phyloP scores from a whole-genome alignment of 2,888 invertebrate genomes.

The Acleris emargana region DNA sequence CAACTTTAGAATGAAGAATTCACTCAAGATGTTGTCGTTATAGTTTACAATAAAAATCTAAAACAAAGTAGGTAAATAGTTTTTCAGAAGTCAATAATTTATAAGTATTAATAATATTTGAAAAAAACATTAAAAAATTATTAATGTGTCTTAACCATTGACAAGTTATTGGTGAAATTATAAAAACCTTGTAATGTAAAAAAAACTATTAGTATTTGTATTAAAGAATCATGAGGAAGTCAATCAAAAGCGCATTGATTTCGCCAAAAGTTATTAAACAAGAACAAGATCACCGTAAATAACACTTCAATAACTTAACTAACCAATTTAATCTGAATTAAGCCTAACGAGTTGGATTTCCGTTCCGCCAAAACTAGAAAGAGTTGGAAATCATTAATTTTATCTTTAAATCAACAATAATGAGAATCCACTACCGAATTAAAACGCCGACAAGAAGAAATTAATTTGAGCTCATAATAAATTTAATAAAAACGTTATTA shows the following conservation, averaged over 20 bases:
- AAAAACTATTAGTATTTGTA: too few species aligned
- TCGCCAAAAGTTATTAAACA: not conserved
- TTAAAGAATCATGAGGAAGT: too few species aligned
- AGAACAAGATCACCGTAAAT: not conserved
- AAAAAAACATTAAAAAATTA: too few species aligned
- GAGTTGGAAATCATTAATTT: slow-evolving; percentile 22
- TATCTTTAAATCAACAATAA: slow-evolving; percentile 32
- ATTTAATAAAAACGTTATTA: slow-evolving; percentile 20
- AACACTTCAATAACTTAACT: slow-evolving; percentile 19
- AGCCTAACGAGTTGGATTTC: slow-evolving; percentile 20
- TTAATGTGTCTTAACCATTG: too few species aligned
- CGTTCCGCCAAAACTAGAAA: slow-evolving; percentile 20
- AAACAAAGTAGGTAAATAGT: too few species aligned
- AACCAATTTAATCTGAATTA: slow-evolving; percentile 22
- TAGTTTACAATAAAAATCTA: too few species aligned
- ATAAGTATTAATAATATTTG: too few species aligned
- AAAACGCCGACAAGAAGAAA: slow-evolving; percentile 33
- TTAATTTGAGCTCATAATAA: slow-evolving; percentile 24
- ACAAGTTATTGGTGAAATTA: too few species aligned
- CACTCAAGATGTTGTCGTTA: not conserved
- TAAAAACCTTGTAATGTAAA: too few species aligned
- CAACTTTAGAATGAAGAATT: slow-evolving; percentile 2
- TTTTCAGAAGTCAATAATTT: too few species aligned
- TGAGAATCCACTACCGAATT: slow-evolving; percentile 34
- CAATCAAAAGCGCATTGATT: too few species aligned